A percentile compares a stretch with the other conserved stretches of the same genome.
Evolutionary conservation across 2,797 vertebrate genomes (phyloP).

Genomic region (Podarcis siculus): DNA sequence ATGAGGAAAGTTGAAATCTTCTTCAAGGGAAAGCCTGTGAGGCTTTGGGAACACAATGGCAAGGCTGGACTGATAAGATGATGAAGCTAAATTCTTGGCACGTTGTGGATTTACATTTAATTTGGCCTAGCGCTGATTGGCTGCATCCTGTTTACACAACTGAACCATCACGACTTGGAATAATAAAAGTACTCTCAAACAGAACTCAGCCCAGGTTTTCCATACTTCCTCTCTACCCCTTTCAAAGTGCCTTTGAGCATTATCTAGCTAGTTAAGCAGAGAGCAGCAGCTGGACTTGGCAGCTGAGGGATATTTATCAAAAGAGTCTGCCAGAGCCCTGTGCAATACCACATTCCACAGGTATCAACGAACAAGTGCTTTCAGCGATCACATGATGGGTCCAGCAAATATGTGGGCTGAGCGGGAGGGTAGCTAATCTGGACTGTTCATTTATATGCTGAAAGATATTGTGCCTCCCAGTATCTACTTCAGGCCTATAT

Average conservation of each 20-base stretch:
- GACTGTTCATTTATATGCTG: not conserved
- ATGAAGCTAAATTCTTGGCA: not conserved
- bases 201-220: not conserved
- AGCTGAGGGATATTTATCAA: not conserved
- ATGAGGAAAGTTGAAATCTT: not conserved
- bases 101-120: not conserved
- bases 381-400: not conserved
- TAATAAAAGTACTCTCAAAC: not conserved
- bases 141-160: not conserved
- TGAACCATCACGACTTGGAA: not conserved
- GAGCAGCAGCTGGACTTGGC: not conserved
- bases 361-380: not conserved
- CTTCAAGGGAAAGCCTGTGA: not conserved
- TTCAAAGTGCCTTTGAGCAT: not conserved
- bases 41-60: not conserved
- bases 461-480: not conserved
- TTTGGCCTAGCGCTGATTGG: not conserved
- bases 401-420: not conserved
- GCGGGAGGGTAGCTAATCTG: not conserved
- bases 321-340: not conserved
- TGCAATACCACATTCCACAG: not conserved
- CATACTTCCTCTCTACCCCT: not conserved
- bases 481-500: not conserved
- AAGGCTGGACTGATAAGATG: not conserved
- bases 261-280: slow-evolving; percentile 4